These are phyloP conservation scores for Sciurus niger DNA, from an alignment of 2,113 vertebrate species.

Conservation along the genomic window DNA sequence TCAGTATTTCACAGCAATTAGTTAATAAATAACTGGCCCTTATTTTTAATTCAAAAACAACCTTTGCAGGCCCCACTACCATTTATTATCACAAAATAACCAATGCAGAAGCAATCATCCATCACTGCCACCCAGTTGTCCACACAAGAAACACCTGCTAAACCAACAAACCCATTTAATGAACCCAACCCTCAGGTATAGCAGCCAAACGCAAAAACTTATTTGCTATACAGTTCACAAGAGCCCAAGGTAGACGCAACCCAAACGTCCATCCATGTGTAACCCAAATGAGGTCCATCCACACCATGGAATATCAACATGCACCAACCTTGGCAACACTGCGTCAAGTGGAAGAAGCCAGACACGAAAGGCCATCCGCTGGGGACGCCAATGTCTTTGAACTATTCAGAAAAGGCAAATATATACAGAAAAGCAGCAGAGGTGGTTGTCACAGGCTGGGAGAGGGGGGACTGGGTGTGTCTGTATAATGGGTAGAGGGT, in stretches of 20 bases:
- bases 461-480: accelerated
- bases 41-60: not conserved
- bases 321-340: not conserved
- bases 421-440: not conserved
- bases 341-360: not conserved
- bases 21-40: not conserved
- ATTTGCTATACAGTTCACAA: accelerated
- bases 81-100: not conserved
- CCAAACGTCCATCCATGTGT: accelerated
- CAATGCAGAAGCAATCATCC: not conserved
- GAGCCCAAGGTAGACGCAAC: not conserved
- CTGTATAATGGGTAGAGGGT: accelerated
- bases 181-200: not conserved
- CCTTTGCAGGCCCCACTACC: not conserved
- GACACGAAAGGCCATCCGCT: not conserved
- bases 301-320: accelerated
- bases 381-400: not conserved
- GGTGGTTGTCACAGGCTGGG: too few relatives aligned
- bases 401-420: not conserved
- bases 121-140: not conserved
- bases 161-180: not conserved
- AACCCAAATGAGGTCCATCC: not conserved
- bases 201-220: not conserved
- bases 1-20: not conserved
- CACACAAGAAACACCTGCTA: not conserved